phyloP scores from a whole-genome alignment of 2,888 invertebrate genomes.

The Trilocha varians region DNA sequence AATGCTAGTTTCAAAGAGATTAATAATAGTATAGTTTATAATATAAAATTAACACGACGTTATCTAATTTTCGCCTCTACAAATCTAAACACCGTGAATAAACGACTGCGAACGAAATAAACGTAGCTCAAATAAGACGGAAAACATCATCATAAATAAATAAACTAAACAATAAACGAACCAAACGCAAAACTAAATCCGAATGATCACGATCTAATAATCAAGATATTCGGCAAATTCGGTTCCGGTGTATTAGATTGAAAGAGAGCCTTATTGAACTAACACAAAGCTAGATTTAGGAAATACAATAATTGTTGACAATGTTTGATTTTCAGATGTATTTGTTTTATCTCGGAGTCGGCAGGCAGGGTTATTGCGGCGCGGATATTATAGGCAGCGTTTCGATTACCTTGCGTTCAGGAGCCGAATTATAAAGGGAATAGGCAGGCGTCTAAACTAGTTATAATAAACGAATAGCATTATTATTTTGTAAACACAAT shows the following conservation, averaged over 20 bases:
- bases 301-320: slow-evolving; percentile 32
- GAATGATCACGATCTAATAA: neutral
- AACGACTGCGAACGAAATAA: neutral
- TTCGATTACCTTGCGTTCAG: slow-evolving; percentile 15
- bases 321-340: slow-evolving; percentile 49
- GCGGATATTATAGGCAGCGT: slow-evolving; percentile 20
- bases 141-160: neutral
- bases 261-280: neutral
- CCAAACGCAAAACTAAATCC: neutral
- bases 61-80: neutral
- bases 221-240: neutral
- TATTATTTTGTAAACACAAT: neutral
- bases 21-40: neutral
- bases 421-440: slow-evolving; percentile 10
- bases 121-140: neutral
- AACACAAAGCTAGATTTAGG: slow-evolving; percentile 9
- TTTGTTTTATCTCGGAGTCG: slow-evolving; percentile 38
- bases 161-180: no score
- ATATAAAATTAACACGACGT: neutral
- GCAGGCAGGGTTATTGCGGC: slow-evolving; percentile 33
- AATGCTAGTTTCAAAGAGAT: neutral
- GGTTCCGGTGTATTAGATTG: neutral
- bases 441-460: neutral
- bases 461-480: neutral
- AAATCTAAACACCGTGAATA: neutral